phyloP scores from a whole-genome alignment of 2,888 invertebrate genomes.

The Blomia tropicalis region DNA sequence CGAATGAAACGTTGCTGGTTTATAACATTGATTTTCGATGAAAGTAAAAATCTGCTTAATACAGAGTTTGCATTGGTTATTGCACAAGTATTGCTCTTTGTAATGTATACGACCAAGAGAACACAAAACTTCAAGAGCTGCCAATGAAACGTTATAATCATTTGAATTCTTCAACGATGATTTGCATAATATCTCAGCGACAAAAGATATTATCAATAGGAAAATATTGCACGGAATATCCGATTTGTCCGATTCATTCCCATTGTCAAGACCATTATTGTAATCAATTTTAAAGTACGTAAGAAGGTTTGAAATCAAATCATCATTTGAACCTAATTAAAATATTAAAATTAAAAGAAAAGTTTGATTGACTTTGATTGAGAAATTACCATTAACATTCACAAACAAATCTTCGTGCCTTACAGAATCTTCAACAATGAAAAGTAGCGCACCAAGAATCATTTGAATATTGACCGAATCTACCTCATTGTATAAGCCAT shows the following conservation, averaged over 20 bases:
- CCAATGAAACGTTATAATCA: slow-evolving; percentile 78
- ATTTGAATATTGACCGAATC: slow-evolving; percentile 75
- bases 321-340: not conserved
- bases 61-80: slow-evolving; percentile 61
- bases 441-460: slow-evolving; percentile 45
- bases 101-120: slow-evolving; percentile 78
- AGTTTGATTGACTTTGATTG: too few relatives aligned
- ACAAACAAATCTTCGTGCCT: not conserved
- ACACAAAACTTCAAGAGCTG: slow-evolving; percentile 74
- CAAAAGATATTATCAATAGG: slow-evolving; percentile 12
- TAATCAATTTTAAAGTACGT: not conserved
- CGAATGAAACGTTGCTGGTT: slow-evolving; percentile 81
- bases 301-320: not conserved
- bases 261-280: not conserved
- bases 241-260: not conserved
- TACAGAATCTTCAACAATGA: slow-evolving; percentile 4
- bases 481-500: slow-evolving; percentile 62
- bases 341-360: too few relatives aligned
- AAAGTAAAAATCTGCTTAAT: slow-evolving; percentile 98
- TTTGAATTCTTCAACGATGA: slow-evolving; percentile 36
- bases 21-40: slow-evolving; percentile 81
- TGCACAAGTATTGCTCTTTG: slow-evolving; percentile 35
- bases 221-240: not conserved
- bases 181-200: slow-evolving; percentile 6
- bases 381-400: too few relatives aligned